These are phyloP conservation scores for Gracilinanus agilis DNA, from an alignment of 2,113 vertebrate genomes.

Conservation along the genomic window DNA sequence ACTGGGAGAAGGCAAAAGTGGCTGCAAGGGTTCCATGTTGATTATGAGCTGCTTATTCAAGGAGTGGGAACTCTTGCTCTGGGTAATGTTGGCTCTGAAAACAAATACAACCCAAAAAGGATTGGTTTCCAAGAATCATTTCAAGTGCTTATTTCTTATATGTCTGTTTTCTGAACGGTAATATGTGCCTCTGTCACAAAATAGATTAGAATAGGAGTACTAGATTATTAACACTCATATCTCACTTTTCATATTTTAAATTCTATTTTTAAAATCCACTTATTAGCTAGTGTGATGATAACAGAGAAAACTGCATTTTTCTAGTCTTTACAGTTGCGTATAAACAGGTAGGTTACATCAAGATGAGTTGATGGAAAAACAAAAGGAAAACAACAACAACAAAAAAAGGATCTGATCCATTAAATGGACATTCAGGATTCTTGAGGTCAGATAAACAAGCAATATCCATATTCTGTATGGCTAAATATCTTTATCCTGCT, in stretches of 20 bases:
- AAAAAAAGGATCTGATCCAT: not conserved
- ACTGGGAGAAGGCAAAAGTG: conserved; percentile 90
- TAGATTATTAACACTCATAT: not conserved
- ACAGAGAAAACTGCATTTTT: not conserved
- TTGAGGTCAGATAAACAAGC: not conserved
- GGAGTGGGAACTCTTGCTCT: conserved; percentile 95
- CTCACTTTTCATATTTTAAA: not conserved
- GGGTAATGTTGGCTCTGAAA: conserved; percentile 92
- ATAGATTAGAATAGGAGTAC: not conserved
- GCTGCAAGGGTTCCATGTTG: conserved; percentile 96
- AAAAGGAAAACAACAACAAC: too few relatives aligned
- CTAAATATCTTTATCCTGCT: not conserved
- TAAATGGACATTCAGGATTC: not conserved
- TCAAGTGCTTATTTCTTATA: not conserved
- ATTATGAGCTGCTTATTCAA: conserved; percentile 98
- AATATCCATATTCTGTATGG: not conserved
- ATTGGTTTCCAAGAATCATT: conserved; percentile 24
- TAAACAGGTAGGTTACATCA: not conserved
- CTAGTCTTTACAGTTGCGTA: not conserved
- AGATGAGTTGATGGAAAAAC: not conserved
- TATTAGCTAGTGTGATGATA: not conserved
- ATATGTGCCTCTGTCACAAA: not conserved
- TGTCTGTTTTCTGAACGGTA: not conserved
- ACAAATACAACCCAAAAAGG: conserved; percentile 41
- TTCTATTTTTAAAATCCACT: not conserved